Percentiles rank a stretch among this genome's conserved stretches.
These are phyloP conservation scores for Saccopteryx leptura DNA, from an alignment of 2,113 vertebrate species.

Conservation along the genomic window DNA sequence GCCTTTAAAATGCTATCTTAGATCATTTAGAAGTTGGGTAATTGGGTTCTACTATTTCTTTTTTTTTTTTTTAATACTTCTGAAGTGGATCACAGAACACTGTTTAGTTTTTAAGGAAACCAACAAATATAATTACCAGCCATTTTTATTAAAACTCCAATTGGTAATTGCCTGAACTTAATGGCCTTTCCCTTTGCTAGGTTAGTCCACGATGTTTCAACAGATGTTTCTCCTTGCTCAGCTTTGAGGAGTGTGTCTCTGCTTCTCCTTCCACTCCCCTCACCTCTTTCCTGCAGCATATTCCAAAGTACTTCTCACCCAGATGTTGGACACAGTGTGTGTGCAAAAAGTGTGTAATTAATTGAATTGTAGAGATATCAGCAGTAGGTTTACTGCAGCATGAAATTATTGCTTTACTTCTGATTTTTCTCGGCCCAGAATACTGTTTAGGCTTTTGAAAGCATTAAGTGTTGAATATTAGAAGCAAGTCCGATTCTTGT, in stretches of 20 bases:
- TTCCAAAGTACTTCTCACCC: background rate
- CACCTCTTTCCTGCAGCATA: background rate
- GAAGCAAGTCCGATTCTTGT: background rate
- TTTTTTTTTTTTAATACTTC: constrained; percentile 47
- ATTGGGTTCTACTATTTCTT: background rate
- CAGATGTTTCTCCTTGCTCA: background rate
- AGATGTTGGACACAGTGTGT: background rate
- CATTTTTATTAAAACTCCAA: constrained; percentile 44
- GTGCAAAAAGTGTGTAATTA: background rate
- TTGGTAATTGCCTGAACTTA: constrained; percentile 35
- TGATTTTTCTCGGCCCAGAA: background rate
- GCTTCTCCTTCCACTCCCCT: too few relatives aligned
- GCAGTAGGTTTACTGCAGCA: background rate
- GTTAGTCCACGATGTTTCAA: background rate
- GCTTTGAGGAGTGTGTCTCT: background rate
- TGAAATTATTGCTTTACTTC: constrained; percentile 43
- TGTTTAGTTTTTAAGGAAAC: constrained; percentile 54
- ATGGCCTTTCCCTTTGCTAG: constrained; percentile 26
- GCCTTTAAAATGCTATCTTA: background rate
- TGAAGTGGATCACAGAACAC: constrained; percentile 8
- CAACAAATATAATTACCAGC: background rate
- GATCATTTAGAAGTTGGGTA: constrained; percentile 2
- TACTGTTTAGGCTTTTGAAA: constrained; percentile 19
- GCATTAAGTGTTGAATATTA: background rate
- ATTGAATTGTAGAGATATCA: constrained; percentile 2